Evolutionary conservation across 2,797 vertebrate genomes (phyloP).

Genomic region (Pagetopsis macropterus): DNA sequence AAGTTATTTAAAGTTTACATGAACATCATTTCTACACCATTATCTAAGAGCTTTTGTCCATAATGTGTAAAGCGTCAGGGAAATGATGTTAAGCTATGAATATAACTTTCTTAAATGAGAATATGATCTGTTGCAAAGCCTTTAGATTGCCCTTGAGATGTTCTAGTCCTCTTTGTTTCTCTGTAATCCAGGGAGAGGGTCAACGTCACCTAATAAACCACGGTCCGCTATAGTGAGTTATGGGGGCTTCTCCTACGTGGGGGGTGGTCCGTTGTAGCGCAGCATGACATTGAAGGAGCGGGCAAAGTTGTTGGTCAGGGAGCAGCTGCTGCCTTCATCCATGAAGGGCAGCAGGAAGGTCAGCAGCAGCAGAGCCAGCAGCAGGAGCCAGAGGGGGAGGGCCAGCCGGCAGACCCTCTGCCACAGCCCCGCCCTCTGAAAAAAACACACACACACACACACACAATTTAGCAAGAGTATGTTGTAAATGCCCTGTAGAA

Average conservation of each 20-base stretch:
- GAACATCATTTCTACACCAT: not conserved
- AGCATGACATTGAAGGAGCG: constrained; percentile 94
- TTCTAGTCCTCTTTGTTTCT: not conserved
- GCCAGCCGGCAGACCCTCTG: constrained; percentile 87
- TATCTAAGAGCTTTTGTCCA: not conserved
- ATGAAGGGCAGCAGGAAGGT: constrained; percentile 89
- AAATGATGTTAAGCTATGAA: not conserved
- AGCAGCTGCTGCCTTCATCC: constrained; percentile 87
- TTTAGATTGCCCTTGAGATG: not conserved
- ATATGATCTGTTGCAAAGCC: not conserved
- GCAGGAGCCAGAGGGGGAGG: constrained; percentile 88
- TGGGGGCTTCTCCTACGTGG: constrained; percentile 80
- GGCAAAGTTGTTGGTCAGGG: constrained; percentile 92
- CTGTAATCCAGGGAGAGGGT: not conserved
- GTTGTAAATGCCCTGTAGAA: too few species aligned
- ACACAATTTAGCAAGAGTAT: too few species aligned
- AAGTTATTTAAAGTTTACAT: not conserved
- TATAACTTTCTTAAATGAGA: not conserved
- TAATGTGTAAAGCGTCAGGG: not conserved
- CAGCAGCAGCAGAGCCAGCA: constrained; percentile 89
- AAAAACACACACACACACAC: constrained; percentile 9
- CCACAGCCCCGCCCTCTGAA: constrained; percentile 79
- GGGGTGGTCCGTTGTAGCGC: constrained; percentile 89
- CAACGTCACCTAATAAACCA: not conserved
- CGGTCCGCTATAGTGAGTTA: not conserved